These are phyloP conservation scores for Fopius arisanus DNA, from an alignment of 1,140 invertebrate species.

Conservation along the genomic window DNA sequence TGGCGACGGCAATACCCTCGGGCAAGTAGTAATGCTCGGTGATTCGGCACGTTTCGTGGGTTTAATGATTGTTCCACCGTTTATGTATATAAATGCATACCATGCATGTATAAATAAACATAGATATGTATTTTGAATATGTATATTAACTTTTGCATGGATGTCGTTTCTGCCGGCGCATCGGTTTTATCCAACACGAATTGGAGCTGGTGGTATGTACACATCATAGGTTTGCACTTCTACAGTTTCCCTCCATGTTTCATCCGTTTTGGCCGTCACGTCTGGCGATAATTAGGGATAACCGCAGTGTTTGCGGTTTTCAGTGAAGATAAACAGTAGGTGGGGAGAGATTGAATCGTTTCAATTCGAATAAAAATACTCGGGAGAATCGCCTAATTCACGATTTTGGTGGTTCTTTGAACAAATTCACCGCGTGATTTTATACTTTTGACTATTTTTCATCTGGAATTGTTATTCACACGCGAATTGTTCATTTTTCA, in stretches of 20 bases:
- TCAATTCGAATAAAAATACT: too few species aligned
- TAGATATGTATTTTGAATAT: background rate
- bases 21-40: background rate
- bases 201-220: background rate
- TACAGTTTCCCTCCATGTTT: background rate
- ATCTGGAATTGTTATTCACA: too few species aligned
- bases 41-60: background rate
- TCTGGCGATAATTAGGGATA: background rate
- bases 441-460: too few species aligned
- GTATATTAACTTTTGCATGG: background rate
- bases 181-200: background rate
- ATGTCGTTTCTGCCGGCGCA: background rate
- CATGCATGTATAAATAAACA: background rate
- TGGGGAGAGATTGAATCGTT: too few species aligned
- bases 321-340: background rate
- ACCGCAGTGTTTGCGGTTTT: background rate
- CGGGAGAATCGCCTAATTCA: too few species aligned
- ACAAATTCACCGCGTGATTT: too few species aligned
- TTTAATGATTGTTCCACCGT: background rate
- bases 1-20: background rate
- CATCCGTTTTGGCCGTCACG: background rate
- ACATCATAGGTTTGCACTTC: too few species aligned
- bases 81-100: background rate
- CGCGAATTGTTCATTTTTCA: too few species aligned
- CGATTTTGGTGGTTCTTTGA: too few species aligned